A percentile compares a stretch with the other conserved stretches of the same genome.
phyloP scores from a whole-genome alignment of 2,888 invertebrate genomes.

The Ptilodon capucinus region DNA sequence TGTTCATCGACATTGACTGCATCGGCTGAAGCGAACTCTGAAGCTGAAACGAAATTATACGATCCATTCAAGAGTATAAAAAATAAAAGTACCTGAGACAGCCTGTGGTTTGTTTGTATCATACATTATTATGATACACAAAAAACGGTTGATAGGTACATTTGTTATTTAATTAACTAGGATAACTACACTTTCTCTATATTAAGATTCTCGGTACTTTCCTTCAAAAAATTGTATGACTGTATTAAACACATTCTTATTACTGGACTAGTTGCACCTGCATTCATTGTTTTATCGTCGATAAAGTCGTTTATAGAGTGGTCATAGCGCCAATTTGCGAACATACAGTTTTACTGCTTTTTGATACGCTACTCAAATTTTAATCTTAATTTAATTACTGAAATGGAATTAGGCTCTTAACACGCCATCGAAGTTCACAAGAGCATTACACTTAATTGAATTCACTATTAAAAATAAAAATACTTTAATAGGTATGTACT shows the following conservation, averaged over 20 bases:
- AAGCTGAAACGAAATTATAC: conserved; percentile 51
- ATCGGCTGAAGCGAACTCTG: conserved; percentile 69
- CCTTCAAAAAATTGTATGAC: too few relatives aligned
- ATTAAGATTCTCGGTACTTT: too few relatives aligned
- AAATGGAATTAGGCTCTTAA: conserved; percentile 55
- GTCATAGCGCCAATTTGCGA: conserved; percentile 58
- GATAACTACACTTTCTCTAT: too few relatives aligned
- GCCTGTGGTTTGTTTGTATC: too few relatives aligned
- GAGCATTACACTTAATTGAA: neutral
- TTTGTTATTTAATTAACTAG: too few relatives aligned
- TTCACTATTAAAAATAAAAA: neutral
- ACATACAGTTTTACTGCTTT: conserved; percentile 64
- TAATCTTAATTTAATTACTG: conserved; percentile 73
- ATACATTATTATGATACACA: too few relatives aligned
- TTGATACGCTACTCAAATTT: conserved; percentile 73
- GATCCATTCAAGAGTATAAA: neutral
- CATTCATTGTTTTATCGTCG: conserved; percentile 18
- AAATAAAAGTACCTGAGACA: neutral
- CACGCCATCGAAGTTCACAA: conserved; percentile 35
- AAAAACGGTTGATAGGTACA: too few relatives aligned
- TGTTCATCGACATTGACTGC: conserved; percentile 72
- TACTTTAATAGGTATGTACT: too few relatives aligned
- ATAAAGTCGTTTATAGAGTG: conserved; percentile 43
- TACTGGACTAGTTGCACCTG: conserved; percentile 2
- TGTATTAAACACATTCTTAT: too few relatives aligned